Evolutionary conservation across 2,113 vertebrate species (phyloP).

Genomic region (Carollia perspicillata): DNA sequence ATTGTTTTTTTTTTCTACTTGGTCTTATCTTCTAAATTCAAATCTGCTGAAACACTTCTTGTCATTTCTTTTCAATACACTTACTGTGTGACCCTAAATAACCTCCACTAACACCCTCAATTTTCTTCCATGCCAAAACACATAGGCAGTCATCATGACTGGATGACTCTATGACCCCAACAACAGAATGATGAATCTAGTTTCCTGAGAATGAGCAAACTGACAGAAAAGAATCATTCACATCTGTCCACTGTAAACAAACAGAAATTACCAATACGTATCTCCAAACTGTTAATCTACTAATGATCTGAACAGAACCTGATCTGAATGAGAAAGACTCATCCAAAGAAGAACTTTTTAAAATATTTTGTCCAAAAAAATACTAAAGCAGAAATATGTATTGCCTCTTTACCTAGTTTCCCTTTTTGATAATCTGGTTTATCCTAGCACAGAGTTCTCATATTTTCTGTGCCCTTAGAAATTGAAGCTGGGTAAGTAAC

Average conservation of each 20-base stretch:
- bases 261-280: constrained; percentile 33
- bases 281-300: background rate
- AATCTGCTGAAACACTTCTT: constrained; percentile 38
- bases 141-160: constrained; percentile 44
- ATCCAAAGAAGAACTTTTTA: background rate
- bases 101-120: constrained; percentile 51
- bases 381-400: background rate
- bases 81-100: constrained; percentile 39
- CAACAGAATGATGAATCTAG: constrained; percentile 50
- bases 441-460: background rate
- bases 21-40: constrained; percentile 46
- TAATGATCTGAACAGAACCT: constrained; percentile 29
- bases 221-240: constrained; percentile 55
- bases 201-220: constrained; percentile 49
- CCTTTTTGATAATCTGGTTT: background rate
- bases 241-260: constrained; percentile 35
- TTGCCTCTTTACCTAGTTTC: background rate
- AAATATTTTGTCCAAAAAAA: background rate
- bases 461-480: background rate
- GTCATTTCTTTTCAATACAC: constrained; percentile 35
- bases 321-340: background rate
- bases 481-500: background rate
- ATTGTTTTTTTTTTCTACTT: background rate
- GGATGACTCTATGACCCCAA: constrained; percentile 46
- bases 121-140: constrained; percentile 58